phyloP scores from a whole-genome alignment of 2,888 invertebrate species.

The Drosophila borealis region DNA sequence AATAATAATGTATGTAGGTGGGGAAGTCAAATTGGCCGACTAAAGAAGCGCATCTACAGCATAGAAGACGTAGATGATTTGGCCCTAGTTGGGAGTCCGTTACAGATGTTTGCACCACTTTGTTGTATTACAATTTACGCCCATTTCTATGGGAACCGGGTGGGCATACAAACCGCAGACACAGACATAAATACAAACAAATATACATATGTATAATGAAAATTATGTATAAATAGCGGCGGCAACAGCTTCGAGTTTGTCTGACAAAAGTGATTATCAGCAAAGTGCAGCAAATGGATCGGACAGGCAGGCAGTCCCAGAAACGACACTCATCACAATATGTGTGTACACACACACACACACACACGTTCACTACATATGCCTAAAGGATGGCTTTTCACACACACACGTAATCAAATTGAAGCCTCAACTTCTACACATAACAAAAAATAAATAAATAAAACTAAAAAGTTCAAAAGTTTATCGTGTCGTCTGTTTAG shows the following conservation, averaged over 20 bases:
- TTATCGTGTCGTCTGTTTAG: constrained; percentile 62
- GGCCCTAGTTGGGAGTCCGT: neutral
- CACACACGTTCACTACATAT: neutral
- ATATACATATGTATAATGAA: constrained; percentile 3
- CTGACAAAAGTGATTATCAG: constrained; percentile 67
- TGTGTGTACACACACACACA: neutral
- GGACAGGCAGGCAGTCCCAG: constrained; percentile 38
- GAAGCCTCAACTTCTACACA: constrained; percentile 33
- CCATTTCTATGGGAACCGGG: constrained; percentile 19
- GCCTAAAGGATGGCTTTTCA: constrained; percentile 6
- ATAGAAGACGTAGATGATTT: neutral
- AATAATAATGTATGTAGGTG: too few relatives aligned
- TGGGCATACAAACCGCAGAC: constrained; percentile 7
- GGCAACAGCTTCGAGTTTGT: constrained; percentile 32
- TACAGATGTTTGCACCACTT: constrained; percentile 9
- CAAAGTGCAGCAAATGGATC: constrained; percentile 65
- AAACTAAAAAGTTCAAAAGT: constrained; percentile 70
- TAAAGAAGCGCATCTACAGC: neutral
- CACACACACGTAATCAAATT: constrained; percentile 41
- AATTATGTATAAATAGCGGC: constrained; percentile 34
- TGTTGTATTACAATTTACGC: constrained; percentile 18
- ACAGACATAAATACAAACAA: constrained; percentile 15
- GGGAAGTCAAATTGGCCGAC: too few relatives aligned
- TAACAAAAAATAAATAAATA: constrained; percentile 10
- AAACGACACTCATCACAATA: constrained; percentile 55